Conservation (phyloP, 2,888 invertebrate species). For the Phaonia tiefii region DNA sequence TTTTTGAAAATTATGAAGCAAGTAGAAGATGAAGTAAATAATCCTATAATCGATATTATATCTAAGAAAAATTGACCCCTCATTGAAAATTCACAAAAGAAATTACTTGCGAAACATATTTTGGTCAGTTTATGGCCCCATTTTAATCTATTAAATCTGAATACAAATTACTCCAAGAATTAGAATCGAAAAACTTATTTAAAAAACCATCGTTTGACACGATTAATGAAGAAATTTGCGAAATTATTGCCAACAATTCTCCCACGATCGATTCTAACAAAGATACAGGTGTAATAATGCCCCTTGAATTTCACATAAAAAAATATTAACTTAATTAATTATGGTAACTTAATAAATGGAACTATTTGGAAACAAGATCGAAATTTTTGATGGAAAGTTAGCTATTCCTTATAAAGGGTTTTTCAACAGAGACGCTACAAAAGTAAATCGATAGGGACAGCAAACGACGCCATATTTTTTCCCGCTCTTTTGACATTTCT, state of each 20-base stretch:
- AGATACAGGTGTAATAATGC: conserved; percentile 60
- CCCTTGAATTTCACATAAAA: conserved; percentile 58
- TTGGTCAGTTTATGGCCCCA: background rate
- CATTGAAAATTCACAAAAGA: conserved; percentile 37
- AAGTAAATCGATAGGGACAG: too few relatives aligned
- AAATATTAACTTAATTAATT: background rate
- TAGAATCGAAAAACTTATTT: too few relatives aligned
- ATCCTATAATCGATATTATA: too few relatives aligned
- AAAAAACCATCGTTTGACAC: conserved; percentile 52
- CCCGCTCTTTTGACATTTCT: too few relatives aligned
- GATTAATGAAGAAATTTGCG: conserved; percentile 54
- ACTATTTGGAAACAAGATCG: conserved; percentile 1
- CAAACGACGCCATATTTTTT: too few relatives aligned
- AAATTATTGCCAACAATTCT: conserved; percentile 51
- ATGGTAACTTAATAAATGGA: conserved; percentile 12
- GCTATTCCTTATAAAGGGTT: background rate
- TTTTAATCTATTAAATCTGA: conserved; percentile 35
- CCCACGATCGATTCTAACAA: conserved; percentile 54
- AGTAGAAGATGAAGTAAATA: background rate
- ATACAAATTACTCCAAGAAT: conserved; percentile 56
- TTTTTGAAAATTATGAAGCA: conserved; percentile 6
- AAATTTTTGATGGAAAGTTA: background rate
- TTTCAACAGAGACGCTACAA: too few relatives aligned
- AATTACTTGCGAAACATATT: conserved; percentile 28
- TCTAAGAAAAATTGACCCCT: conserved; percentile 19